Evolutionary conservation across 2,113 vertebrate genomes (phyloP).

Genomic region (Rousettus leschenaultii): DNA sequence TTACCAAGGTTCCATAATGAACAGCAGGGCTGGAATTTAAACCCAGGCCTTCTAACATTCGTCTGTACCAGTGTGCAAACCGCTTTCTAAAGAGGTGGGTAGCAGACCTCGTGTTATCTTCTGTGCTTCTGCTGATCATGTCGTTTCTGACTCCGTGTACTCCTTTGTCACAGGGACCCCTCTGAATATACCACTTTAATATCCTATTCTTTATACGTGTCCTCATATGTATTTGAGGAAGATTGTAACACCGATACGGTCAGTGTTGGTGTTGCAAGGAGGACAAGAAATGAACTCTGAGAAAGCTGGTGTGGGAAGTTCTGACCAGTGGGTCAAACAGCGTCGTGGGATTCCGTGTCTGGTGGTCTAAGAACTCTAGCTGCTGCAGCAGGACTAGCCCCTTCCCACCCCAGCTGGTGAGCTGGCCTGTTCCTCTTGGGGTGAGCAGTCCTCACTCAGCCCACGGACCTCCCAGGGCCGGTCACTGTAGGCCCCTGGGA

Average conservation of each 20-base stretch:
- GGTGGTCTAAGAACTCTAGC: neutral
- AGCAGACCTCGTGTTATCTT: neutral
- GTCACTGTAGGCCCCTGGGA: neutral
- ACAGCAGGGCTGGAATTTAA: neutral
- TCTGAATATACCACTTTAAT: neutral
- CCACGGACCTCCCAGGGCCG: neutral
- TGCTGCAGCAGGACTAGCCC: neutral
- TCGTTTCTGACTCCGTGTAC: neutral
- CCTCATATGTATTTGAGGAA: neutral
- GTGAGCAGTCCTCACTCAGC: neutral
- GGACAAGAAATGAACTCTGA: neutral
- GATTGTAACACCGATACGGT: neutral
- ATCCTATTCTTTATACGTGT: neutral
- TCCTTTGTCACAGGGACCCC: accelerated
- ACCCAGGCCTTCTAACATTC: neutral
- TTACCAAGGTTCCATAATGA: neutral
- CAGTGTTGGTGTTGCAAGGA: neutral
- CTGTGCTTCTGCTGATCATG: neutral
- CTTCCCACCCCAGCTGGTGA: neutral
- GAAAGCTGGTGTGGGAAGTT: neutral
- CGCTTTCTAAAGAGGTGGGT: neutral
- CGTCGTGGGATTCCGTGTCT: neutral
- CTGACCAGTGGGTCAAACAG: neutral
- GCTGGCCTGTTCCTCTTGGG: neutral
- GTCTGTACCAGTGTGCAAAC: neutral